Percentiles rank a stretch among this genome's conserved stretches.
These are phyloP conservation scores for Thamnophis elegans DNA, from an alignment of 2,797 vertebrate species.

Conservation along the genomic window DNA sequence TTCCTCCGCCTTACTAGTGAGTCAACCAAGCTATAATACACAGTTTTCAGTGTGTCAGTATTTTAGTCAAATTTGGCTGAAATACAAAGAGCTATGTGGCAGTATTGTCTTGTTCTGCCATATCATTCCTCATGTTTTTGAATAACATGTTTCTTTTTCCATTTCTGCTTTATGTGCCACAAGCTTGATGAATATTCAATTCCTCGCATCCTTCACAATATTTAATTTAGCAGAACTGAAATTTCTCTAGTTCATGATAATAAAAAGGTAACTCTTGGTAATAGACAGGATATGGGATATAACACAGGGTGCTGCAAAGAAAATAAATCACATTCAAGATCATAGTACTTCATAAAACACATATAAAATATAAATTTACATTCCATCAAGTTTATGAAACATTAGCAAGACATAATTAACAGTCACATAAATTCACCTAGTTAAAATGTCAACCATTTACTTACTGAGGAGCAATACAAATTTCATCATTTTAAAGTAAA, in stretches of 20 bases:
- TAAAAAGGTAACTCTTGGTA: background rate
- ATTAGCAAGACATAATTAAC: conserved; percentile 45
- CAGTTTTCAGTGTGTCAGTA: background rate
- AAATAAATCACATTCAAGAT: conserved; percentile 56
- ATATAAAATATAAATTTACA: conserved; percentile 25
- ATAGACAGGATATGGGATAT: background rate
- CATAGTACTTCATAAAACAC: conserved; percentile 39
- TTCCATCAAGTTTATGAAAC: conserved; percentile 48
- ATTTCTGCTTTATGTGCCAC: conserved; percentile 4
- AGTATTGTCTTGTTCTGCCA: background rate
- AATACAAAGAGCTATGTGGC: background rate
- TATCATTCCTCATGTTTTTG: conserved; percentile 55
- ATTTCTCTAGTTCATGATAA: conserved; percentile 9
- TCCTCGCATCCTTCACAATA: conserved; percentile 4
- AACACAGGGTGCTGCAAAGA: conserved; percentile 49
- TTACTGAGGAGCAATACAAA: background rate
- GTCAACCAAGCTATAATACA: background rate
- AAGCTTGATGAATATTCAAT: conserved; percentile 41
- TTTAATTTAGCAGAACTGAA: background rate
- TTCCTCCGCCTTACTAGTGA: background rate
- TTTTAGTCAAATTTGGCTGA: background rate
- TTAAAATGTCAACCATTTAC: background rate
- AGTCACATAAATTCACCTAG: conserved; percentile 48
- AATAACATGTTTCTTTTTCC: conserved; percentile 39
- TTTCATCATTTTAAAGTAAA: background rate